Conservation (phyloP, 2,888 invertebrate species). For the Synanthedon tipuliformis region DNA sequence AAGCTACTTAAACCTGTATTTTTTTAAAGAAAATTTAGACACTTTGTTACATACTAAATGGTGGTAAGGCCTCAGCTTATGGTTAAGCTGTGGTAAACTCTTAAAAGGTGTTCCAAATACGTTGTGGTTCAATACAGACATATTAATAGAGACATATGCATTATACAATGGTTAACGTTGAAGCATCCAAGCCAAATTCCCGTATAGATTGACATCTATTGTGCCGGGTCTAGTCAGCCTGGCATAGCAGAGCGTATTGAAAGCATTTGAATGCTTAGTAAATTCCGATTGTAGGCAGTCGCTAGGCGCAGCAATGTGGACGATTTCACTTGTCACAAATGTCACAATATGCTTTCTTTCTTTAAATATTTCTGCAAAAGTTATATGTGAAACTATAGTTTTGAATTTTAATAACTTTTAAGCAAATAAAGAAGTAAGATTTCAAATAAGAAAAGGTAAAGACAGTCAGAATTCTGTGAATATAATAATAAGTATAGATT, state of each 20-base stretch:
- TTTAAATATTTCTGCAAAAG: background rate
- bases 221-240: conserved; percentile 37
- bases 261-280: conserved; percentile 52
- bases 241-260: conserved; percentile 42
- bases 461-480: no score
- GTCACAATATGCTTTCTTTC: background rate
- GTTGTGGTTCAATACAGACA: background rate
- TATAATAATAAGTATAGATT: no score
- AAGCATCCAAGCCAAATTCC: conserved; percentile 51
- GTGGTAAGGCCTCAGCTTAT: no score
- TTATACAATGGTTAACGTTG: conserved; percentile 11
- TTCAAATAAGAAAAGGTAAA: no score
- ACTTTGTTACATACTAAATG: no score
- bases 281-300: conserved; percentile 37
- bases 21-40: no score
- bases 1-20: no score
- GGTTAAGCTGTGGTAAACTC: no score
- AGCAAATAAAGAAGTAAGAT: no score
- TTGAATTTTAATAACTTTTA: no score
- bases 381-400: no score
- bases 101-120: no score
- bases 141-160: background rate
- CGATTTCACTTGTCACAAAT: background rate
- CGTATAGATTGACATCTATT: conserved; percentile 57
- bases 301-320: background rate